Conservation (phyloP, 2,888 invertebrate genomes). For the Pollenia amentaria region DNA sequence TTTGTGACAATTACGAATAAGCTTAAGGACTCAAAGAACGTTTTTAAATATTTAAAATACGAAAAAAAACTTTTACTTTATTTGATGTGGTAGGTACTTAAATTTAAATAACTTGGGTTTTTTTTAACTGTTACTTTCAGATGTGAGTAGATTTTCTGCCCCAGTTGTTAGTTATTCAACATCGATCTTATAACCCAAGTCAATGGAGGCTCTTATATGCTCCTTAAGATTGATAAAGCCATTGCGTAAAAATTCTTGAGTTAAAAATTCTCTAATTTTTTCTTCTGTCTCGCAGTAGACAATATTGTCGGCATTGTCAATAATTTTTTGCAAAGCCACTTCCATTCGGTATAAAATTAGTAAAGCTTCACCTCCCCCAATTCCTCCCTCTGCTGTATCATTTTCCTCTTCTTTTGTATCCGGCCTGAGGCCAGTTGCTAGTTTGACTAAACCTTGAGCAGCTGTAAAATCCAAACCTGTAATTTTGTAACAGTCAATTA, state of each 20-base stretch:
- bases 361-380: slow-evolving; percentile 77
- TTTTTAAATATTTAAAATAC: slow-evolving; percentile 52
- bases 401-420: slow-evolving; percentile 73
- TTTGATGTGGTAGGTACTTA: slow-evolving; percentile 1
- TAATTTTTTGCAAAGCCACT: slow-evolving; percentile 79
- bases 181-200: slow-evolving; percentile 83
- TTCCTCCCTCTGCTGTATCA: not conserved
- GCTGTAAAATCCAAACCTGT: slow-evolving; percentile 90
- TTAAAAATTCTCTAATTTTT: slow-evolving; percentile 81
- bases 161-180: slow-evolving; percentile 77
- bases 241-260: slow-evolving; percentile 83
- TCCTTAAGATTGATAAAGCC: slow-evolving; percentile 83
- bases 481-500: slow-evolving; percentile 89
- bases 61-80: slow-evolving; percentile 55
- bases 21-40: slow-evolving; percentile 8
- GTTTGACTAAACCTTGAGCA: slow-evolving; percentile 85
- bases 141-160: not conserved
- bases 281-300: slow-evolving; percentile 82
- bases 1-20: slow-evolving; percentile 75
- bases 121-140: not conserved
- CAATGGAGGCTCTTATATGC: slow-evolving; percentile 84
- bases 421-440: slow-evolving; percentile 81
- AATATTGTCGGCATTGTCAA: slow-evolving; percentile 82
- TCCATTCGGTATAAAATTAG: slow-evolving; percentile 81
- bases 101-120: not conserved